These are phyloP conservation scores for Puntigrus tetrazona DNA, from an alignment of 2,113 vertebrate genomes.

Conservation along the genomic window DNA sequence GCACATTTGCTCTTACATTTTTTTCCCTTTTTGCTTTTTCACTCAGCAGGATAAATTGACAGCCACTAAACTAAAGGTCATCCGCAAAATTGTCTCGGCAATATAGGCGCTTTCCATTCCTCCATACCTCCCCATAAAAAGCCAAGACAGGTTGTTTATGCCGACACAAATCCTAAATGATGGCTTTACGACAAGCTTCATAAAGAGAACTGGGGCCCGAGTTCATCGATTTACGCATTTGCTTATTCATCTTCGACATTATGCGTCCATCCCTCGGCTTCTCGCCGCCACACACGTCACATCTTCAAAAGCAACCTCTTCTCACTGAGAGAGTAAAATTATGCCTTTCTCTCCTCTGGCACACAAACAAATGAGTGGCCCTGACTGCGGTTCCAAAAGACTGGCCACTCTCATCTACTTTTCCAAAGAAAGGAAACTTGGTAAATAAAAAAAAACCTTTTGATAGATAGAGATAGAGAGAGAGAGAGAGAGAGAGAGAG, in stretches of 20 bases:
- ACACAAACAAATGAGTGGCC: conserved; percentile 22
- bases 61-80: conserved; percentile 57
- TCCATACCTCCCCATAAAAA: conserved; percentile 24
- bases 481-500: no score
- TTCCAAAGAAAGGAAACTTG: background rate
- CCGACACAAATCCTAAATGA: conserved; percentile 52
- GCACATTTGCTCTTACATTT: conserved; percentile 20
- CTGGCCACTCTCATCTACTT: background rate
- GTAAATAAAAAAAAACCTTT: background rate
- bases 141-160: conserved; percentile 43
- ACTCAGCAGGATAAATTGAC: conserved; percentile 47
- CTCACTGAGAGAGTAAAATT: background rate
- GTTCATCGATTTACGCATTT: conserved; percentile 54
- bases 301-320: conserved; percentile 4
- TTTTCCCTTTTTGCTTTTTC: conserved; percentile 25
- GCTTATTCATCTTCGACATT: conserved; percentile 53
- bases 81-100: conserved; percentile 35
- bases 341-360: background rate
- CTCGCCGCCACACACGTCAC: background rate
- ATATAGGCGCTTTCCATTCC: conserved; percentile 29
- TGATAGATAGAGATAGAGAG: background rate
- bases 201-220: conserved; percentile 40
- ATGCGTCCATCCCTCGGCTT: background rate
- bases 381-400: background rate
- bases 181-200: conserved; percentile 44